Evolutionary conservation across 2,888 invertebrate species (phyloP).

Genomic region (Anaspis maculata): DNA sequence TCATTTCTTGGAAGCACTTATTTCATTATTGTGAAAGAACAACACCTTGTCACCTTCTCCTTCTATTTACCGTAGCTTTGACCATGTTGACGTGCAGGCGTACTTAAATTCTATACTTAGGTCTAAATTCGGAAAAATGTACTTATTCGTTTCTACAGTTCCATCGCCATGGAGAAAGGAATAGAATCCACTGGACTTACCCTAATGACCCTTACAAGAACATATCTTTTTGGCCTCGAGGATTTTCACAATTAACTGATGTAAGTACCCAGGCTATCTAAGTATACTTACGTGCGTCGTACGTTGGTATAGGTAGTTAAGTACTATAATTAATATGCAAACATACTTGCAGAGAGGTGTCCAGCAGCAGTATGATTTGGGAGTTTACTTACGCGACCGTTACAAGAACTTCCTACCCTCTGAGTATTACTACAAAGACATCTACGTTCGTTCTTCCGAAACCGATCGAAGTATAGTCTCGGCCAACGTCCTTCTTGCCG

Average conservation of each 20-base stretch:
- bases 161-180: conserved; percentile 86
- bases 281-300: conserved; percentile 10
- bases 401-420: conserved; percentile 54
- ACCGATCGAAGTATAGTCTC: conserved; percentile 87
- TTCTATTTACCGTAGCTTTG: no score
- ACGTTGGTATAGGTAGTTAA: conserved; percentile 59
- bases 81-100: no score
- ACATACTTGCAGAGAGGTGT: no score
- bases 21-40: no score
- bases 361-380: conserved; percentile 67
- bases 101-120: no score
- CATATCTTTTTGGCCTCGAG: conserved; percentile 70
- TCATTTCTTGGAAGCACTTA: no score
- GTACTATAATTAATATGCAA: no score
- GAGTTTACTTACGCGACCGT: conserved; percentile 65
- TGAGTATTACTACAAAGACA: conserved; percentile 48
- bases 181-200: conserved; percentile 71
- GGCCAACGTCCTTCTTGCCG: conserved; percentile 72
- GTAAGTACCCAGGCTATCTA: conserved; percentile 43
- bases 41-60: no score
- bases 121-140: no score
- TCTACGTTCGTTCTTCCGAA: conserved; percentile 67
- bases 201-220: conserved; percentile 74
- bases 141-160: conserved; percentile 43
- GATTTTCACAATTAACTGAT: conserved; percentile 83